phyloP scores from a whole-genome alignment of 1,140 invertebrate genomes.

The Trialeurodes vaporariorum region DNA sequence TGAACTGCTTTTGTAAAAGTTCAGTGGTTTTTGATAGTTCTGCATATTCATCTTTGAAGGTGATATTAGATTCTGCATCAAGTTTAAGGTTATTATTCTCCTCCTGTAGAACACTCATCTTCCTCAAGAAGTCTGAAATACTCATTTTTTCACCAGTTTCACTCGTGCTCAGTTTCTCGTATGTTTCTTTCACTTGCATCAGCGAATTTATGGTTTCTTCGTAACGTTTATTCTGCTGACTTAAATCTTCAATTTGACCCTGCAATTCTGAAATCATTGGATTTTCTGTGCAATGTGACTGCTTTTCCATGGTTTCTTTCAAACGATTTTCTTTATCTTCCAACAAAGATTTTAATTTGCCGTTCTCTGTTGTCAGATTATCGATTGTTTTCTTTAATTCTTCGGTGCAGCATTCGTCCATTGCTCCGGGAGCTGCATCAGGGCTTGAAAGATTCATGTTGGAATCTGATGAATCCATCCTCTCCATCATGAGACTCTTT shows the following conservation, averaged over 20 bases:
- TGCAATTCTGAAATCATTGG: not conserved
- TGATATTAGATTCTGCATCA: not conserved
- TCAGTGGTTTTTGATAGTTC: not conserved
- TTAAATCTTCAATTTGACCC: not conserved
- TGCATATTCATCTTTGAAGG: not conserved
- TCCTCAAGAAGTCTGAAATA: not conserved
- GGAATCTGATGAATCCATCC: no score
- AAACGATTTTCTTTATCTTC: not conserved
- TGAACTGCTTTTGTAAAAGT: not conserved
- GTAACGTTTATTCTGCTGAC: not conserved
- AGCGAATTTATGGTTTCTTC: not conserved
- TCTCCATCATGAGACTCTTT: no score
- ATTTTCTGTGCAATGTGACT: not conserved
- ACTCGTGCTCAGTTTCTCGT: no score
- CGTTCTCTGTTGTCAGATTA: not conserved
- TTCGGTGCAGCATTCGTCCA: no score
- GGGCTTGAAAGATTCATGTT: no score
- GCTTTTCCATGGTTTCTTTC: not conserved
- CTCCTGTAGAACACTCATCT: not conserved
- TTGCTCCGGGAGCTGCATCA: no score
- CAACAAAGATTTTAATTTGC: not conserved
- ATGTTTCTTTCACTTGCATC: not conserved
- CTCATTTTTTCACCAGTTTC: not conserved
- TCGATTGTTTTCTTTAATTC: not conserved
- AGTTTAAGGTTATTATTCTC: not conserved